Conservation (phyloP, 2,888 invertebrate species). For the Drosophila hamatofila region DNA sequence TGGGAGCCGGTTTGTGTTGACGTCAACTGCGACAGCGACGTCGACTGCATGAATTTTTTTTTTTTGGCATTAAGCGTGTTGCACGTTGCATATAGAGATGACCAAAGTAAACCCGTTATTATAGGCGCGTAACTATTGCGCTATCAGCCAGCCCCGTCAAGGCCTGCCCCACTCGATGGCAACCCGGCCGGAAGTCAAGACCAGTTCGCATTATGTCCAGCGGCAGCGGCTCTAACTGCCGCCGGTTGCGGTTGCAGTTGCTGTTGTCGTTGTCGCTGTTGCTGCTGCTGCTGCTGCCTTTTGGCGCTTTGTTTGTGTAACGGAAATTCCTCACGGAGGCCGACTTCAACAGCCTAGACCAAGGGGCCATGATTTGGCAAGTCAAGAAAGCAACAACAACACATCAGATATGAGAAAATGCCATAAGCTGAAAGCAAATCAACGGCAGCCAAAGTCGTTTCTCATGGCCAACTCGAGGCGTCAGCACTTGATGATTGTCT, state of each 20-base stretch:
- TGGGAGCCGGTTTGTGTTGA: constrained; percentile 76
- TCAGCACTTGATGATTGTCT: constrained; percentile 48
- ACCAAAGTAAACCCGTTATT: constrained; percentile 59
- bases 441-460: constrained; percentile 22
- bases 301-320: constrained; percentile 44
- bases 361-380: constrained; percentile 51
- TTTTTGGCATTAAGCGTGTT: constrained; percentile 38
- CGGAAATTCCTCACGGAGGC: constrained; percentile 59
- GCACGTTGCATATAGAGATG: constrained; percentile 24
- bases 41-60: constrained; percentile 6
- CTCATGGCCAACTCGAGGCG: constrained; percentile 43
- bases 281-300: not conserved
- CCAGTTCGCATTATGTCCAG: constrained; percentile 54
- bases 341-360: constrained; percentile 34
- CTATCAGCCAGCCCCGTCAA: constrained; percentile 51
- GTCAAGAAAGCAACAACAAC: not conserved
- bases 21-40: constrained; percentile 9
- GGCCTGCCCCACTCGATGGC: constrained; percentile 56
- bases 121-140: constrained; percentile 58
- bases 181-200: constrained; percentile 66
- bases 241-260: constrained; percentile 1
- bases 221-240: constrained; percentile 10
- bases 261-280: not conserved
- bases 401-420: constrained; percentile 18
- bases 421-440: constrained; percentile 23